Conservation (phyloP, 2,888 invertebrate species). For the Drosophila testacea region DNA sequence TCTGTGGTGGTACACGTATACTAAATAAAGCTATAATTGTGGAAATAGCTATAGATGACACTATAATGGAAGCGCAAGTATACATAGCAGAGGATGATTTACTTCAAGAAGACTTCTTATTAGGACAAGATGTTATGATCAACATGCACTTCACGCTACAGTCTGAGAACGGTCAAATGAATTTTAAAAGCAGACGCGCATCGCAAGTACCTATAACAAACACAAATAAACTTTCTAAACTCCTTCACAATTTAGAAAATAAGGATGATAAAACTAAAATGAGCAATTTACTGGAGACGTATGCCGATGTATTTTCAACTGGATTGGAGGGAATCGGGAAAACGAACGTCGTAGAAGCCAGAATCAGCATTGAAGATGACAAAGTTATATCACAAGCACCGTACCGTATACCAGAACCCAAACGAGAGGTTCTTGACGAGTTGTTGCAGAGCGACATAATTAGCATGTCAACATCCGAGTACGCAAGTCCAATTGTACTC, state of each 20-base stretch:
- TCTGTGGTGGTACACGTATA: not conserved
- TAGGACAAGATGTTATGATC: slow-evolving; percentile 2
- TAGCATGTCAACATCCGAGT: not conserved
- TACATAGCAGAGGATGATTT: slow-evolving; percentile 6
- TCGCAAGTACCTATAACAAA: not conserved
- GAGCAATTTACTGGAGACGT: not conserved
- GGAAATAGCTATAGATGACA: not conserved
- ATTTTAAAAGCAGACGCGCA: no score
- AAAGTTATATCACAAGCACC: slow-evolving; percentile 6
- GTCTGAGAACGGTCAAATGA: not conserved
- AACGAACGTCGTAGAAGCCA: not conserved
- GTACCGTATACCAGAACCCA: not conserved
- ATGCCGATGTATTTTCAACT: slow-evolving; percentile 5
- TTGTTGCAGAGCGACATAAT: not conserved
- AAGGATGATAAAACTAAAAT: not conserved
- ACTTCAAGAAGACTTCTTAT: not conserved
- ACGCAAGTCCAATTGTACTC: not conserved
- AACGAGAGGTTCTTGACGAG: not conserved
- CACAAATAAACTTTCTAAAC: not conserved
- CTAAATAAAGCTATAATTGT: slow-evolving; percentile 8
- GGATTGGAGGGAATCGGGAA: slow-evolving; percentile 2
- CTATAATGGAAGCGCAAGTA: not conserved
- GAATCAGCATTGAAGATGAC: slow-evolving; percentile 1
- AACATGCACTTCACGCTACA: not conserved
- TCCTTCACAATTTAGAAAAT: not conserved